phyloP scores from a whole-genome alignment of 2,888 invertebrate genomes.

The Caradrina clavipalpis region DNA sequence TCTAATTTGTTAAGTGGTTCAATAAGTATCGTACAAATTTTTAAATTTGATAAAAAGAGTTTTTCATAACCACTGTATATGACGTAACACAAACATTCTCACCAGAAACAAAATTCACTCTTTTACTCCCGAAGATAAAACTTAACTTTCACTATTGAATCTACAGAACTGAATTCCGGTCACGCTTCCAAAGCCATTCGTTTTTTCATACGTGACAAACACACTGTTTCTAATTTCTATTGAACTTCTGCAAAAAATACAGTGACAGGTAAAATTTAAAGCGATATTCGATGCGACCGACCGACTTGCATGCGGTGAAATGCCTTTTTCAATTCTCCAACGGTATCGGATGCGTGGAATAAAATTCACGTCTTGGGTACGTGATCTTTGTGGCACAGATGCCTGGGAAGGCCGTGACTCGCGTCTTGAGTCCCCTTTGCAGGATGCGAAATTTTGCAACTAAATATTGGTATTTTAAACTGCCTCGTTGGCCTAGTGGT shows the following conservation, averaged over 20 bases:
- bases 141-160: slow-evolving; percentile 19
- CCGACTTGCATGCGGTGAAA: slow-evolving; percentile 63
- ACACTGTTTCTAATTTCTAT: slow-evolving; percentile 38
- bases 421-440: slow-evolving; percentile 49
- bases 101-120: not conserved
- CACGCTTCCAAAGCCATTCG: slow-evolving; percentile 24
- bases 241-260: slow-evolving; percentile 31
- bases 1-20: too few relatives aligned
- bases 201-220: slow-evolving; percentile 52
- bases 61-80: not conserved
- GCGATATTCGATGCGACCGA: slow-evolving; percentile 58
- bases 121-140: not conserved
- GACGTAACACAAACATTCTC: not conserved
- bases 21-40: too few relatives aligned
- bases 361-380: slow-evolving; percentile 76
- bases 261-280: slow-evolving; percentile 54
- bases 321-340: slow-evolving; percentile 73
- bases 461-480: slow-evolving; percentile 64
- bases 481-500: too few relatives aligned
- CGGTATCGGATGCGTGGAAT: slow-evolving; percentile 77
- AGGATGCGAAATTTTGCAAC: slow-evolving; percentile 55
- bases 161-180: slow-evolving; percentile 18
- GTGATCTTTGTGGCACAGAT: slow-evolving; percentile 74
- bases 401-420: slow-evolving; percentile 67
- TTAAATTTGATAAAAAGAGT: too few relatives aligned